These are phyloP conservation scores for Achroia grisella DNA, from an alignment of 1,140 invertebrate species.

Conservation along the genomic window DNA sequence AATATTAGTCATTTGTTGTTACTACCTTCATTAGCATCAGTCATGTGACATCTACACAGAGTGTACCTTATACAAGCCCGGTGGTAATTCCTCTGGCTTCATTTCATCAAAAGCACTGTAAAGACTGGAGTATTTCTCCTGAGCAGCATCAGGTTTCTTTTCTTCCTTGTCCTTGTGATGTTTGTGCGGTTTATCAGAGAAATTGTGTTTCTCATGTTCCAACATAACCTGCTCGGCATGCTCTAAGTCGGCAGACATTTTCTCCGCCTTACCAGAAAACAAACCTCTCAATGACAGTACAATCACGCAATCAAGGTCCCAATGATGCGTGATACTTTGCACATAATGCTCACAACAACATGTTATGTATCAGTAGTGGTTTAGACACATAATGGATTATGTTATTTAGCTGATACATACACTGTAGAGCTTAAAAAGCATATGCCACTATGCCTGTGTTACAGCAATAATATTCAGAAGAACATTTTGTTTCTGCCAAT, in stretches of 20 bases:
- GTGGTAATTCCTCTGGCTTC: conserved; percentile 55
- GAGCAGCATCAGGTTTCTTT: conserved; percentile 40
- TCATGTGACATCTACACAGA: background rate
- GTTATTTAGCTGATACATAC: too few relatives aligned
- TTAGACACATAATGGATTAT: conserved; percentile 18
- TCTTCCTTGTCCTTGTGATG: conserved; percentile 55
- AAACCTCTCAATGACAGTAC: conserved; percentile 58
- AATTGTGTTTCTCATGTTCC: conserved; percentile 64
- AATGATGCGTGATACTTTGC: conserved; percentile 39
- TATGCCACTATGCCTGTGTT: too few relatives aligned
- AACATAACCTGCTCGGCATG: conserved; percentile 70
- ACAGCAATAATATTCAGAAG: too few relatives aligned
- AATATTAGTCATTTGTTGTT: background rate
- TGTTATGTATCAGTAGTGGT: conserved; percentile 28
- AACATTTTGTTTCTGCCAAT: too few relatives aligned
- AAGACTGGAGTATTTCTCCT: conserved; percentile 72
- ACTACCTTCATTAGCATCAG: background rate
- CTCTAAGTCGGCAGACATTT: conserved; percentile 69
- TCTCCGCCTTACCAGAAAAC: conserved; percentile 72
- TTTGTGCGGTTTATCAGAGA: conserved; percentile 54
- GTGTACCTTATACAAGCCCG: conserved; percentile 57
- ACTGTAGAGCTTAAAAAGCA: too few relatives aligned
- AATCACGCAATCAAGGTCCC: conserved; percentile 30
- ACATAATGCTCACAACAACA: conserved; percentile 36
- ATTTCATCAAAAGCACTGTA: conserved; percentile 74